These are phyloP conservation scores for Paedocypris micromegethes DNA, from an alignment of 2,797 vertebrate genomes.

Conservation along the genomic window DNA sequence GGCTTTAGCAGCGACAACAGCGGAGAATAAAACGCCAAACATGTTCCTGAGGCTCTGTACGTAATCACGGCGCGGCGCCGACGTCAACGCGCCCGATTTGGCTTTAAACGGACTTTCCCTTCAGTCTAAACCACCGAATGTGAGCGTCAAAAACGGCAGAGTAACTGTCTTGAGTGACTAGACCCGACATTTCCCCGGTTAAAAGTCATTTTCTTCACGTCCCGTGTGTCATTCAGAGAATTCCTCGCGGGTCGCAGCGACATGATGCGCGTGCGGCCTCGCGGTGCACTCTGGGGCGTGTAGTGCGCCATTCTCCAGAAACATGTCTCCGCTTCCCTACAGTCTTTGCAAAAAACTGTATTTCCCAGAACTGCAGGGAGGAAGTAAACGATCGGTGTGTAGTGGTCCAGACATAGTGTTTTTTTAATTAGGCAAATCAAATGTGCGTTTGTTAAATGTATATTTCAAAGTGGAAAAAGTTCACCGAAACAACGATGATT, in stretches of 20 bases:
- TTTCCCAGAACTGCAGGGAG: conserved; percentile 28
- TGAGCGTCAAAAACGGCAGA: neutral
- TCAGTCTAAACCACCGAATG: neutral
- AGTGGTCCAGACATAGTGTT: too few relatives aligned
- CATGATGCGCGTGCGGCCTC: conserved; percentile 5
- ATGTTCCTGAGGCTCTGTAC: too few relatives aligned
- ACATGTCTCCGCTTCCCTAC: neutral
- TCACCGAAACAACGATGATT: too few relatives aligned
- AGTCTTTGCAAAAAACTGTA: conserved; percentile 14
- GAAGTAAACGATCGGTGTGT: neutral
- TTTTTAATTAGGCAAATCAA: too few relatives aligned
- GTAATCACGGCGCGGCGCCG: too few relatives aligned
- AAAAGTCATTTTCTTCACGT: conserved; percentile 15
- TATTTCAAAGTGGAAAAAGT: too few relatives aligned
- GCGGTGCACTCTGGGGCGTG: conserved; percentile 41
- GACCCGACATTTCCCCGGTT: neutral
- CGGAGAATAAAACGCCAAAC: too few relatives aligned
- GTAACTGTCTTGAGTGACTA: conserved; percentile 15
- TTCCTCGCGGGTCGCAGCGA: conserved; percentile 1
- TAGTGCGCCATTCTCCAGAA: neutral
- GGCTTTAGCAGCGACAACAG: too few relatives aligned
- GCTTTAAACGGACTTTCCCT: neutral
- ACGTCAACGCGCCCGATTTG: too few relatives aligned
- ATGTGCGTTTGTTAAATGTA: too few relatives aligned
- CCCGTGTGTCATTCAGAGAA: conserved; percentile 45